Evolutionary conservation across 2,797 vertebrate genomes (phyloP).

Genomic region (Crocidura indochinensis): DNA sequence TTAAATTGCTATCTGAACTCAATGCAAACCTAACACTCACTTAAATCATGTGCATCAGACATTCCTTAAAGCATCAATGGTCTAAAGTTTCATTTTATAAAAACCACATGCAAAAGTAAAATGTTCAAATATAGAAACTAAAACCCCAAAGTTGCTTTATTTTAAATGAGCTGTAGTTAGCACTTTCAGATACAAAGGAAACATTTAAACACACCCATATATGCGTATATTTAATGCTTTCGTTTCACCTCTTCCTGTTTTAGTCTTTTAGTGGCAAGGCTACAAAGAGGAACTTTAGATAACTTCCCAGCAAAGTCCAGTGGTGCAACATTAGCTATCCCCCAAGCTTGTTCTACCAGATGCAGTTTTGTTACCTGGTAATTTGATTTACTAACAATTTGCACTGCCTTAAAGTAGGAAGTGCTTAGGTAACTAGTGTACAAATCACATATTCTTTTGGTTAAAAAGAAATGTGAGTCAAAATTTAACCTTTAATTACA

Average conservation of each 20-base stretch:
- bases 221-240: constrained; percentile 85
- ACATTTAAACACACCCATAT: constrained; percentile 86
- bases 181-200: constrained; percentile 87
- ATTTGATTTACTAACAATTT: constrained; percentile 92
- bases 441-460: constrained; percentile 91
- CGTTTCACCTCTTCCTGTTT: constrained; percentile 93
- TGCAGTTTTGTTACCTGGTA: constrained; percentile 90
- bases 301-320: constrained; percentile 88
- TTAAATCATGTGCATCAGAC: constrained; percentile 77
- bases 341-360: constrained; percentile 87
- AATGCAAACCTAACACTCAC: constrained; percentile 34
- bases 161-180: constrained; percentile 89
- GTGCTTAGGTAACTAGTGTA: constrained; percentile 90
- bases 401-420: constrained; percentile 88
- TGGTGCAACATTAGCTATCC: constrained; percentile 87
- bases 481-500: constrained; percentile 91
- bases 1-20: constrained; percentile 75
- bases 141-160: constrained; percentile 80
- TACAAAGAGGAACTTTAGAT: constrained; percentile 91
- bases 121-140: constrained; percentile 65
- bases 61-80: constrained; percentile 82
- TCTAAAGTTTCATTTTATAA: constrained; percentile 87
- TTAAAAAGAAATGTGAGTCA: constrained; percentile 91
- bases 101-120: constrained; percentile 85
- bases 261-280: constrained; percentile 91